Conservation (phyloP, 2,888 invertebrate genomes). For the Platyscelio sp. region DNA sequence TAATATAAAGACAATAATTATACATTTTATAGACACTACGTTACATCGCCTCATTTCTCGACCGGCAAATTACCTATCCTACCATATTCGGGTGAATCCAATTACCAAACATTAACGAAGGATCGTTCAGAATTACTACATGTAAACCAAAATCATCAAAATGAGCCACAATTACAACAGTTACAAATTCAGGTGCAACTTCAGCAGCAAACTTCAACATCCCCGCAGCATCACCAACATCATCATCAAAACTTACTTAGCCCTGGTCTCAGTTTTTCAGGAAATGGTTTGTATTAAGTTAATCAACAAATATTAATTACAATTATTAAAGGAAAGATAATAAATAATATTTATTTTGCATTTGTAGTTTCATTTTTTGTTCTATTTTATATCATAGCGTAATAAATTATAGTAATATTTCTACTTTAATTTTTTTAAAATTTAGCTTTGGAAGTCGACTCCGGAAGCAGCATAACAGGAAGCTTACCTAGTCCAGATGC, state of each 20-base stretch:
- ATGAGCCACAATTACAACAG: slow-evolving; percentile 88
- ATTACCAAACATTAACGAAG: slow-evolving; percentile 88
- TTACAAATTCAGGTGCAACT: slow-evolving; percentile 90
- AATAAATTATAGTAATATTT: no score
- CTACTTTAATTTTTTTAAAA: no score
- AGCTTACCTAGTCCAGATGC: slow-evolving; percentile 94
- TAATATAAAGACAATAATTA: no score
- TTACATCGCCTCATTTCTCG: slow-evolving; percentile 80
- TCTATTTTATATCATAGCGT: no score
- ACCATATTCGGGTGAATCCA: slow-evolving; percentile 84
- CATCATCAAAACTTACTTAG: slow-evolving; percentile 85
- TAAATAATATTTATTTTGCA: no score
- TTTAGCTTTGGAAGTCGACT: slow-evolving; percentile 89
- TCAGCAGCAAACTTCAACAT: slow-evolving; percentile 86
- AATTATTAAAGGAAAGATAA: no score
- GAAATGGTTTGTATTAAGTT: slow-evolving; percentile 86
- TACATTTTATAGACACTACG: slow-evolving; percentile 80
- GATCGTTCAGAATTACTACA: slow-evolving; percentile 89
- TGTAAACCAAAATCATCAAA: slow-evolving; percentile 86
- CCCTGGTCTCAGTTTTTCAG: slow-evolving; percentile 88
- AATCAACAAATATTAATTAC: no score
- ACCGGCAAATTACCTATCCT: slow-evolving; percentile 78
- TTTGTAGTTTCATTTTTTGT: no score
- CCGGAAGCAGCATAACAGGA: slow-evolving; percentile 91
- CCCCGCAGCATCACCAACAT: slow-evolving; percentile 80